Evolutionary conservation across 92 coral and sea anemone species (phyloP).

Genomic region (Umimayanthus chanpuru): DNA sequence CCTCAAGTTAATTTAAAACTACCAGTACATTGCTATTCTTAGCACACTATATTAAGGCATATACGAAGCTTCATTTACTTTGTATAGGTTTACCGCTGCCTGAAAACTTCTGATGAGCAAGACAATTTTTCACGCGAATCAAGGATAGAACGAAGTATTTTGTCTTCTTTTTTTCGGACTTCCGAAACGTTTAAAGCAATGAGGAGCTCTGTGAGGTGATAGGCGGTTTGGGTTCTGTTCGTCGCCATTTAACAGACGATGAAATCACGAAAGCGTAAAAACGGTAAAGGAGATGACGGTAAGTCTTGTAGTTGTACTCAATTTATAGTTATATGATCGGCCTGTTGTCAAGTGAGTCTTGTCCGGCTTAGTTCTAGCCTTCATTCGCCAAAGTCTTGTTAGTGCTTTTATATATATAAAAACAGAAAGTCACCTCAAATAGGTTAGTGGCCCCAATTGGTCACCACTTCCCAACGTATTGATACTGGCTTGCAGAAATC

Average conservation of each 20-base stretch:
- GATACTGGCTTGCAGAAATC: not conserved
- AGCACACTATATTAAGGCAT: not conserved
- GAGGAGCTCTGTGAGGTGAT: not conserved
- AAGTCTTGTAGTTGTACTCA: not conserved
- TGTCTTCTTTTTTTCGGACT: not conserved
- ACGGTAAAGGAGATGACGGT: conserved; percentile 4
- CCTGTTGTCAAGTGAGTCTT: not conserved
- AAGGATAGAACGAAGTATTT: not conserved
- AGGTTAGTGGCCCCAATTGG: not conserved
- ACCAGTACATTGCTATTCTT: not conserved
- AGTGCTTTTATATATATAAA: not conserved
- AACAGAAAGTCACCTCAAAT: not conserved
- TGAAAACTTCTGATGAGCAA: not conserved
- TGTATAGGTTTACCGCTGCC: not conserved
- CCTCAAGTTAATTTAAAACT: too few relatives aligned
- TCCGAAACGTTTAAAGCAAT: not conserved
- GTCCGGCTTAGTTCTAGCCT: not conserved
- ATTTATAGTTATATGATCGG: too few relatives aligned
- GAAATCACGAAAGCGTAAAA: conserved; percentile 8
- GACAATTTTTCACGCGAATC: too few relatives aligned
- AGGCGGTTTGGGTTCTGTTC: not conserved
- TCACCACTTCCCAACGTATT: not conserved
- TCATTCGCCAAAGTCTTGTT: conserved; percentile 1
- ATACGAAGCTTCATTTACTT: not conserved
- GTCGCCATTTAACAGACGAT: not conserved